Base-by-base conservation (phyloP, 2,888 invertebrate genomes). In the Hybos culiciformis region DNA sequence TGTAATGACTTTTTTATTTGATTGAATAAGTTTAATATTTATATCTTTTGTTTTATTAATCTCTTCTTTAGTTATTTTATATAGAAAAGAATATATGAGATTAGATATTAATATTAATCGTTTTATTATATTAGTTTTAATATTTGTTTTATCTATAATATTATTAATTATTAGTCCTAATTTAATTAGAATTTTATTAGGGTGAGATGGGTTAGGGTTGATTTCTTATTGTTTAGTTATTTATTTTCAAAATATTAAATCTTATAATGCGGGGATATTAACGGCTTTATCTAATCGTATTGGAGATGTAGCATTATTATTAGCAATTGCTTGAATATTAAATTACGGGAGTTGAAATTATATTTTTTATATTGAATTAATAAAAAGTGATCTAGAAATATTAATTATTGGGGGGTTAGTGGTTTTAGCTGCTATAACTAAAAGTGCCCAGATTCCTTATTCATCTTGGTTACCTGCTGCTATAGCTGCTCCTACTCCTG, bases 381-480 rank as follows among this genome's bases (percentile, higher is more conserved):
- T 72, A 56, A 57, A 55, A 51, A 62, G 56, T 61, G 64, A 68
- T 65, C 63, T 43, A 50, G 54, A 53, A 45, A 72, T 72, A 59
- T 51, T 51, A 53, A 56, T 72, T 54, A 61, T 71, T 61, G 57
- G 59, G 0, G 8, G 51, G n/a, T 66, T 73, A 54, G 57, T 71
- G 49, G 65, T 69, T 58, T 62, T 71, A 52, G 76, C 77, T 0
- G 70, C 73, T 41, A 74, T 81, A 68, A 82, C 82, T 83, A 33
- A 34, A n/a, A 19, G n/a, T 39, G 34, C 34, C 14, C 32, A 41
- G 21, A 75, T 83, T 71, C 83, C 83, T 37, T 85, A 84, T 77
- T 80, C 79, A 48, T 73, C 79, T 37, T 84, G 83, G 54, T 63
- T 83, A 39, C 83, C 83, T 0, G 77, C 76, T 1, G 82, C 82